Evolutionary conservation across 1,140 invertebrate genomes (phyloP), one percentile per base, ranked within the genome.

Genomic region (Melitaea cinxia): DNA sequence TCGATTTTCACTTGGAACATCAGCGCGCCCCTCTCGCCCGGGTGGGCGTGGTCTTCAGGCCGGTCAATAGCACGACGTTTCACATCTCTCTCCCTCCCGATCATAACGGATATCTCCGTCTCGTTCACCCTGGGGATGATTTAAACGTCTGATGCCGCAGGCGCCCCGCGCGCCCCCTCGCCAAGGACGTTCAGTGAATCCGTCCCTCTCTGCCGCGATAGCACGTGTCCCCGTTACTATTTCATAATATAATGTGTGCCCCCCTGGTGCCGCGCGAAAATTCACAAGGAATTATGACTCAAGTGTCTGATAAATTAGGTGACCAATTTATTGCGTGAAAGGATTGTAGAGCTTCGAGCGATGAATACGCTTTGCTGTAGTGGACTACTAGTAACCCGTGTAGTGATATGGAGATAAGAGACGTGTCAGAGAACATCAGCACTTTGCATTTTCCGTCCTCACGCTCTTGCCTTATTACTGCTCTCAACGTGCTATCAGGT

Each of bases 101-200:
- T 26, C 24, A 12, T 5, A 60, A 21, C 54, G 19, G 54, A 33
- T 81, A 77, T 58, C 63, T 50, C 65, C 76, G 65, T 86, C 87
- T 61, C 79, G 58, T 53, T 82, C 79, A 72, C 79, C 56, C 83
- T 72, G 78, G 85, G 88, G 85, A 90, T 90, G 88, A 90, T 90
- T 90, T 85, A 90, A 90, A 88, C 88, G 88, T 90, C 82, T 88
- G 84, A 88, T 88, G 87, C 87, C 88, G 88, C 88, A 88, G 82
- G 85, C 88, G 88, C 88, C 85, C 84, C 85, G 75, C 84, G 76
- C 82, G 73, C 79, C 85, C 83, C 83, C 77, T 78, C 75, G 76
- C 83, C 88, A 90, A 90, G 88, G 88, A 90, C 88, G 85, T 90
- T 88, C 85, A 90, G 88, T 90, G 88, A 90, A 88, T 90, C 88